A percentile compares a stretch with the other conserved stretches of the same genome.
These are phyloP conservation scores for Hyppa rectilinea DNA, from an alignment of 2,888 invertebrate species.

Conservation along the genomic window DNA sequence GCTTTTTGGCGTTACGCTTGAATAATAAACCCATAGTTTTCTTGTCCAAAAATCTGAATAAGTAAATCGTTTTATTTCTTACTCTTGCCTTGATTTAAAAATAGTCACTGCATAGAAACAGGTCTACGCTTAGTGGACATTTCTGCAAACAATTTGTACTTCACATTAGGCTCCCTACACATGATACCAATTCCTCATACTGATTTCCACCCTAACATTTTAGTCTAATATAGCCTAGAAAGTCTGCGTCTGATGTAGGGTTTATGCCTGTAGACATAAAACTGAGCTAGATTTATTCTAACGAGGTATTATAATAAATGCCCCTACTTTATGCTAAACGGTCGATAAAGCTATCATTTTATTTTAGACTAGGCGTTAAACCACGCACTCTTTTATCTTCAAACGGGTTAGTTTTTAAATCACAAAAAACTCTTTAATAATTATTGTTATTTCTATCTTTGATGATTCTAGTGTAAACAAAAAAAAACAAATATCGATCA, in stretches of 20 bases:
- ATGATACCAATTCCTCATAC: not conserved
- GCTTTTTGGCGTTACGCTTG: not conserved
- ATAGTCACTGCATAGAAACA: not conserved
- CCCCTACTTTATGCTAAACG: constrained; percentile 19
- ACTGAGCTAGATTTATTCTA: constrained; percentile 44
- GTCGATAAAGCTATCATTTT: constrained; percentile 35
- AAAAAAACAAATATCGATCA: too few relatives aligned
- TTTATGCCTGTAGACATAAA: constrained; percentile 29
- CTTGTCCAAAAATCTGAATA: not conserved
- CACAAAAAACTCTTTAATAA: too few relatives aligned
- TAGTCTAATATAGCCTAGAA: not conserved
- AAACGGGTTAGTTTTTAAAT: too few relatives aligned
- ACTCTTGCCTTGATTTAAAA: not conserved
- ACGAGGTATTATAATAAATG: constrained; percentile 31
- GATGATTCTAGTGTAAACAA: too few relatives aligned
- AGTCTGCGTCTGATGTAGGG: constrained; percentile 22
- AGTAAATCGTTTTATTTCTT: not conserved
- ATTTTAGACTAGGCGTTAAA: constrained; percentile 16
- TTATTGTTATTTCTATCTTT: too few relatives aligned
- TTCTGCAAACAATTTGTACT: not conserved
- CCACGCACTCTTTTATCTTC: not conserved
- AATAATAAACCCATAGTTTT: not conserved
- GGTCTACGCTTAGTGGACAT: not conserved
- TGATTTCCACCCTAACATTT: constrained; percentile 8
- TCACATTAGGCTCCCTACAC: not conserved